Percentiles rank a stretch among this genome's conserved stretches.
Conservation (phyloP, 2,113 vertebrate species). For the Brienomyrus brachyistius region DNA sequence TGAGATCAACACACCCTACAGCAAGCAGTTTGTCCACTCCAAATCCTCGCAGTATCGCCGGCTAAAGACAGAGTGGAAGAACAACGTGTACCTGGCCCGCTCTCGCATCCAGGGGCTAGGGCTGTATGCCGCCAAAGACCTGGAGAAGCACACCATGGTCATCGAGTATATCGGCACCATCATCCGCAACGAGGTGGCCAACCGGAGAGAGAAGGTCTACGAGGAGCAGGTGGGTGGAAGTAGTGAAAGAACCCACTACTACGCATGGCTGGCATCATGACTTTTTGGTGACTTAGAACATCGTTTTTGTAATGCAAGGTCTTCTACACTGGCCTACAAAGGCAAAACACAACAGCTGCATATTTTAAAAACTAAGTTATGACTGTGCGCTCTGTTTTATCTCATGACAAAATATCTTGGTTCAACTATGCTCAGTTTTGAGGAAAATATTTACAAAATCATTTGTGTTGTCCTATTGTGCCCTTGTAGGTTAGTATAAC, state of each 20-base stretch:
- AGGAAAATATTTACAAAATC: background rate
- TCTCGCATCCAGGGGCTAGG: conserved; percentile 94
- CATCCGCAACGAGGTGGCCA: conserved; percentile 97
- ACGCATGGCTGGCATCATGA: background rate
- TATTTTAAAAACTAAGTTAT: background rate
- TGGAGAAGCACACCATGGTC: conserved; percentile 99
- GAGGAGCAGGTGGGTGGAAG: conserved; percentile 76
- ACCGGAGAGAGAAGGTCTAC: conserved; percentile 92
- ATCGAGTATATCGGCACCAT: conserved; percentile 99
- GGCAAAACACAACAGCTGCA: background rate
- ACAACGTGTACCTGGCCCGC: conserved; percentile 94
- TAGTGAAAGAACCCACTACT: background rate
- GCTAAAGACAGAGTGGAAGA: conserved; percentile 97
- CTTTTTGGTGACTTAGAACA: background rate
- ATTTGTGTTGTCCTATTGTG: background rate
- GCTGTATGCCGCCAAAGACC: conserved; percentile 90
- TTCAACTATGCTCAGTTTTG: background rate
- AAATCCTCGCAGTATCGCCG: conserved; percentile 97
- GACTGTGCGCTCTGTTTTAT: background rate
- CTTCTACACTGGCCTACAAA: background rate
- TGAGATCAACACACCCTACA: conserved; percentile 97
- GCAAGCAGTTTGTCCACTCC: conserved; percentile 99
- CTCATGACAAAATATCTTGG: background rate
- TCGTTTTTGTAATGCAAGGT: background rate
- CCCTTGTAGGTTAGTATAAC: background rate